A percentile compares a stretch with the other conserved stretches of the same genome.
These are phyloP conservation scores for Gambusia yucatana DNA, from an alignment of 2,797 vertebrate species.

Conservation along the genomic window DNA sequence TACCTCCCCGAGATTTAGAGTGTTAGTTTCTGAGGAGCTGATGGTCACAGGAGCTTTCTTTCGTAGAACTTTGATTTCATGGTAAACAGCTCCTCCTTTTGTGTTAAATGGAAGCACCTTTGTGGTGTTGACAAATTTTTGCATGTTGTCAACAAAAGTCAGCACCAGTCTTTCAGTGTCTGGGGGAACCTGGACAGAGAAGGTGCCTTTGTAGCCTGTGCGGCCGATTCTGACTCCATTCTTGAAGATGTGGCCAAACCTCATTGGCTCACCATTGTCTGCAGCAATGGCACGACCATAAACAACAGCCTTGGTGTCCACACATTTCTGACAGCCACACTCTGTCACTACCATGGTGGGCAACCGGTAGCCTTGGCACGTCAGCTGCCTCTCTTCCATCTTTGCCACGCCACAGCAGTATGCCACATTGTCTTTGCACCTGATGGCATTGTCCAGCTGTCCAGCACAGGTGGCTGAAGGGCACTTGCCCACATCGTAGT, in stretches of 20 bases:
- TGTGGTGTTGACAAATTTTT: slow-evolving; percentile 97
- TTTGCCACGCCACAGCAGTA: slow-evolving; percentile 93
- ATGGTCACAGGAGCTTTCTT: slow-evolving; percentile 88
- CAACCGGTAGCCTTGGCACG: slow-evolving; percentile 89
- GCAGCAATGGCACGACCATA: slow-evolving; percentile 90
- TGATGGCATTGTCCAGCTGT: slow-evolving; percentile 87
- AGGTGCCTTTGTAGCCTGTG: slow-evolving; percentile 97
- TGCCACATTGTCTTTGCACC: slow-evolving; percentile 88
- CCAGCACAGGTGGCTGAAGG: slow-evolving; percentile 85
- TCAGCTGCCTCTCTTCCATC: slow-evolving; percentile 87
- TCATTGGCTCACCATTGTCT: slow-evolving; percentile 93
- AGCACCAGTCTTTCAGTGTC: slow-evolving; percentile 92
- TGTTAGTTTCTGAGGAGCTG: slow-evolving; percentile 86
- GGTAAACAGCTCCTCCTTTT: slow-evolving; percentile 92
- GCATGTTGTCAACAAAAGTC: slow-evolving; percentile 94
- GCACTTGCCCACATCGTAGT: slow-evolving; percentile 92
- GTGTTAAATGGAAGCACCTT: slow-evolving; percentile 94
- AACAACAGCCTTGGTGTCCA: slow-evolving; percentile 87
- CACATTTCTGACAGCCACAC: slow-evolving; percentile 93
- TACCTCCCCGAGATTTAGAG: slow-evolving; percentile 89
- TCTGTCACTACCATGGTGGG: slow-evolving; percentile 87
- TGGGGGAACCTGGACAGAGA: slow-evolving; percentile 90
- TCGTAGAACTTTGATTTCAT: slow-evolving; percentile 93
- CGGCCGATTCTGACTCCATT: slow-evolving; percentile 89
- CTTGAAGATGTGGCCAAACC: slow-evolving; percentile 95